phyloP scores from a whole-genome alignment of 1,140 invertebrate species.

The Hestina assimilis region DNA sequence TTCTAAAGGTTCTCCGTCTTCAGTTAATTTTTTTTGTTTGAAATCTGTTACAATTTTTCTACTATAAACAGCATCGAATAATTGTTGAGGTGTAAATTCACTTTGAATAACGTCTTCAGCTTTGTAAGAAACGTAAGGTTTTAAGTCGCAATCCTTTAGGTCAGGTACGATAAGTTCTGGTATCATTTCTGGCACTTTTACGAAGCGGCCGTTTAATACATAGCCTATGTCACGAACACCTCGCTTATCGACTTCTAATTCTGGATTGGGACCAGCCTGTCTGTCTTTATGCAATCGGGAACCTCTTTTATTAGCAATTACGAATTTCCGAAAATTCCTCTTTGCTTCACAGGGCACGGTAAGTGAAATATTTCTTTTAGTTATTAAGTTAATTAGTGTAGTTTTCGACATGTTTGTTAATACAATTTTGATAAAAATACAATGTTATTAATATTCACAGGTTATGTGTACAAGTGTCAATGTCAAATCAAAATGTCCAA shows the following conservation, averaged over 20 bases:
- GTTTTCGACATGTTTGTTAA: constrained; percentile 58
- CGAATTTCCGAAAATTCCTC: constrained; percentile 89
- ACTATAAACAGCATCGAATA: constrained; percentile 91
- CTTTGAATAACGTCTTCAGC: constrained; percentile 85
- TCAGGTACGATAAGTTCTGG: constrained; percentile 96
- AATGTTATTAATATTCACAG: neutral
- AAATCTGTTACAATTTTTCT: constrained; percentile 90
- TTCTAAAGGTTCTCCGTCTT: constrained; percentile 83
- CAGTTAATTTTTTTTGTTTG: constrained; percentile 83
- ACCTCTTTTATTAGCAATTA: constrained; percentile 85
- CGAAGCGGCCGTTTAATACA: constrained; percentile 78
- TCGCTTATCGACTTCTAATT: constrained; percentile 82
- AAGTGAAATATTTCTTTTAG: constrained; percentile 80
- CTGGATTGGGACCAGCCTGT: constrained; percentile 80
- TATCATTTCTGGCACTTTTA: constrained; percentile 91
- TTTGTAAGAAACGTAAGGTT: constrained; percentile 96
- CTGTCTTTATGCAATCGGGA: constrained; percentile 82
- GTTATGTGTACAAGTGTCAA: no score
- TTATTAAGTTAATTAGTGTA: constrained; percentile 51
- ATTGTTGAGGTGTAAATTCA: constrained; percentile 89
- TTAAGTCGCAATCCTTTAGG: constrained; percentile 87
- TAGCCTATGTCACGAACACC: constrained; percentile 83
- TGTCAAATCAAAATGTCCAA: no score
- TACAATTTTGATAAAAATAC: neutral
- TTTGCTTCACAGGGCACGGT: constrained; percentile 81